These are phyloP conservation scores for Rotaria macrura DNA, from an alignment of 2,888 invertebrate species.

Conservation along the genomic window DNA sequence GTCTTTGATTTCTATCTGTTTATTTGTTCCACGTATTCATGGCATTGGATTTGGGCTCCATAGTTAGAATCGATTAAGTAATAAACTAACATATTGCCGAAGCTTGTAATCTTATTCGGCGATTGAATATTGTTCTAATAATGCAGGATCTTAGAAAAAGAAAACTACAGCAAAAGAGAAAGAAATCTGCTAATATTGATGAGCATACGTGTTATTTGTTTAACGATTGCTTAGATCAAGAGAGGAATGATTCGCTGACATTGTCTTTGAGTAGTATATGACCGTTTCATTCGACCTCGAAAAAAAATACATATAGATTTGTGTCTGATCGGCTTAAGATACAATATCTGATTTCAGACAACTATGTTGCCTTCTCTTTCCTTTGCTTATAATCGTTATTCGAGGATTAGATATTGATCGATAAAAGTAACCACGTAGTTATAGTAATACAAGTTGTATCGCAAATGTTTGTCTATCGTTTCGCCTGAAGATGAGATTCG, in stretches of 20 bases:
- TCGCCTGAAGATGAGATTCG: background rate
- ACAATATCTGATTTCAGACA: background rate
- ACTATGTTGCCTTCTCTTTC: background rate
- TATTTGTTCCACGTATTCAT: background rate
- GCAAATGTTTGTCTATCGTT: background rate
- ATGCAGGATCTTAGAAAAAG: too few relatives aligned
- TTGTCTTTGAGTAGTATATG: background rate
- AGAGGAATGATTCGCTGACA: background rate
- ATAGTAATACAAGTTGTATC: background rate
- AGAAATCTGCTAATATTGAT: background rate
- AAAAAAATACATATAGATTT: background rate
- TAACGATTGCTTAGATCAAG: background rate
- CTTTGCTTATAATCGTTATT: background rate
- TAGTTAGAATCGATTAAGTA: background rate
- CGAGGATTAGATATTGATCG: background rate
- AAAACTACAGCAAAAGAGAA: background rate
- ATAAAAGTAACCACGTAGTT: background rate
- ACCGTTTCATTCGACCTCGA: background rate
- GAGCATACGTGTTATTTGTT: background rate
- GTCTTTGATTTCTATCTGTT: background rate
- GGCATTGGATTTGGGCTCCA: background rate
- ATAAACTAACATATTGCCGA: background rate
- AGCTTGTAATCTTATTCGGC: background rate
- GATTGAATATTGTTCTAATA: background rate
- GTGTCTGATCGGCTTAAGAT: background rate